phyloP scores from a whole-genome alignment of 2,888 invertebrate genomes.

The Cephus spinipes region DNA sequence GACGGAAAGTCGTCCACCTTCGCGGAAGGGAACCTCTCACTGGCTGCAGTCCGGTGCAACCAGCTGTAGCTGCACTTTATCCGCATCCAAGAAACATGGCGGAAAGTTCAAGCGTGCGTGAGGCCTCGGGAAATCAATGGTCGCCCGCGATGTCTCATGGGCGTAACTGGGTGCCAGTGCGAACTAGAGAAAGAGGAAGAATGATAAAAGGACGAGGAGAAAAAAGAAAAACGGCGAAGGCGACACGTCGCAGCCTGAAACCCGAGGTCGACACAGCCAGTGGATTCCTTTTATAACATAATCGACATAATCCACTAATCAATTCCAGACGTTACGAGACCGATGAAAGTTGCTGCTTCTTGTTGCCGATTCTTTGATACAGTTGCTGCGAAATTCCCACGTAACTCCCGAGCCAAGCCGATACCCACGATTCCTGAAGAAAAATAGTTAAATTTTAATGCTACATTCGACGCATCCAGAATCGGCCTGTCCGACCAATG shows the following conservation, averaged over 20 bases:
- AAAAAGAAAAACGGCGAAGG: neutral
- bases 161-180: too few species aligned
- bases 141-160: neutral
- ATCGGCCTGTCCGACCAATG: too few species aligned
- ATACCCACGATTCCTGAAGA: neutral
- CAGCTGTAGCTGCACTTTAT: neutral
- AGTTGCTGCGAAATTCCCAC: neutral
- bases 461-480: too few species aligned
- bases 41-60: neutral
- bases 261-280: neutral
- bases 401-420: neutral
- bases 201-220: neutral
- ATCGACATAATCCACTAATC: neutral
- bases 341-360: neutral
- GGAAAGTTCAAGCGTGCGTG: neutral
- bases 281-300: neutral
- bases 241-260: neutral
- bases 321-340: neutral
- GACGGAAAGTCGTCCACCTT: conserved; percentile 41
- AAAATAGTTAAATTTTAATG: neutral
- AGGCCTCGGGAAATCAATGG: neutral
- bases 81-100: neutral
- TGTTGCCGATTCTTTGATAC: neutral
- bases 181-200: neutral
- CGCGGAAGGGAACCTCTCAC: conserved; percentile 40